phyloP scores from a whole-genome alignment of 2,888 invertebrate genomes.

The Habrosyne pyritoides region DNA sequence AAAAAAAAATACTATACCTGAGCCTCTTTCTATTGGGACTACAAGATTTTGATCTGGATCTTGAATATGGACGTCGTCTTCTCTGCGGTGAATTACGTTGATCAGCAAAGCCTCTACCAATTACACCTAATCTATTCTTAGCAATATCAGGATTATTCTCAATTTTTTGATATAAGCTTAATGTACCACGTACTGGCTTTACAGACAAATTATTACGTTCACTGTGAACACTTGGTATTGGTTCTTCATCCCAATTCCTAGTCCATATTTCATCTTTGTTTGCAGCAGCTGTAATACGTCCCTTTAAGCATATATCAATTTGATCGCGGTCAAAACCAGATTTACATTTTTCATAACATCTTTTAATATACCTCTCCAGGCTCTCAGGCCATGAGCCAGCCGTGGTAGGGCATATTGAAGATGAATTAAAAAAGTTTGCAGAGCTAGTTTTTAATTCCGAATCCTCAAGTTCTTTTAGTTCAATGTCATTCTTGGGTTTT shows the following conservation, averaged over 20 bases:
- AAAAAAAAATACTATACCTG: no score
- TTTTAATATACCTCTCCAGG: conserved; percentile 93
- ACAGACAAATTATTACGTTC: conserved; percentile 88
- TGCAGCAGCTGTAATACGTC: conserved; percentile 95
- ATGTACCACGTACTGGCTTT: conserved; percentile 83
- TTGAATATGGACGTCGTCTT: conserved; percentile 61
- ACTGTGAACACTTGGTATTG: conserved; percentile 94
- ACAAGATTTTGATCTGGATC: conserved; percentile 69
- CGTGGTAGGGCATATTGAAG: conserved; percentile 60
- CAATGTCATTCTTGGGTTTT: conserved; percentile 40
- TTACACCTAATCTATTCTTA: conserved; percentile 49
- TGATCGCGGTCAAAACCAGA: conserved; percentile 95
- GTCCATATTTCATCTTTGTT: conserved; percentile 93
- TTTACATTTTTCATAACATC: conserved; percentile 95
- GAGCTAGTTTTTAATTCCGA: conserved; percentile 56
- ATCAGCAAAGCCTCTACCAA: conserved; percentile 45
- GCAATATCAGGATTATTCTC: conserved; percentile 54
- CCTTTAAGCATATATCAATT: conserved; percentile 96
- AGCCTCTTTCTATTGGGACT: conserved; percentile 79
- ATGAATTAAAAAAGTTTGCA: conserved; percentile 61
- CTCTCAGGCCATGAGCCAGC: conserved; percentile 90
- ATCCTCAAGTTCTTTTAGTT: conserved; percentile 43
- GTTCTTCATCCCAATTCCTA: conserved; percentile 97
- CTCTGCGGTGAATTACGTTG: conserved; percentile 67
- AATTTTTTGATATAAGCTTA: conserved; percentile 84